These are phyloP conservation scores for Phocides pigmalion DNA, from an alignment of 1,140 invertebrate genomes.

Conservation along the genomic window DNA sequence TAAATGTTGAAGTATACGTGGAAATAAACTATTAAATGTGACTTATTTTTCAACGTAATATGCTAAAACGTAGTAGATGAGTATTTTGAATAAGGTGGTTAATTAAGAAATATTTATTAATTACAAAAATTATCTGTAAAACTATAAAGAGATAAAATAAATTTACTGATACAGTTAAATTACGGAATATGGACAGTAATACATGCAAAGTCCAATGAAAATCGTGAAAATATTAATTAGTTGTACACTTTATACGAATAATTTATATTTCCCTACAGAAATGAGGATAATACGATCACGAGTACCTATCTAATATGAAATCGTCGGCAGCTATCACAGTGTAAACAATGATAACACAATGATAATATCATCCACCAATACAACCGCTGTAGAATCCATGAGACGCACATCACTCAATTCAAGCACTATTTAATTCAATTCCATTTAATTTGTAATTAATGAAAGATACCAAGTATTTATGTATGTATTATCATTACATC, in stretches of 20 bases:
- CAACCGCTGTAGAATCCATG: constrained; percentile 1
- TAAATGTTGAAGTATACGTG: too few relatives aligned
- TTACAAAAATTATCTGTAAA: too few relatives aligned
- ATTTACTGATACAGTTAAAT: too few relatives aligned
- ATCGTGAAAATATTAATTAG: too few relatives aligned
- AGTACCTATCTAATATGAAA: not conserved
- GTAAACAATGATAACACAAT: constrained; percentile 28
- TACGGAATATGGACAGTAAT: too few relatives aligned
- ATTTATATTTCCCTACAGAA: not conserved
- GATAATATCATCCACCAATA: constrained; percentile 12
- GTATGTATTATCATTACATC: constrained; percentile 1
- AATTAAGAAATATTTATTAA: too few relatives aligned
- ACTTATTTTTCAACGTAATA: too few relatives aligned
- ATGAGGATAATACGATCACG: not conserved
- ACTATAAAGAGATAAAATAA: too few relatives aligned
- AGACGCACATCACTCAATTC: constrained; percentile 19
- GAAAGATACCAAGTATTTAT: not conserved
- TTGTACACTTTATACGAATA: not conserved
- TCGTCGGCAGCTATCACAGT: constrained; percentile 7
- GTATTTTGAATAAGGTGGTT: too few relatives aligned
- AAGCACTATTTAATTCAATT: constrained; percentile 13
- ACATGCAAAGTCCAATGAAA: too few relatives aligned
- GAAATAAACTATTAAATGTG: too few relatives aligned
- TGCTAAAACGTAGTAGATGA: too few relatives aligned
- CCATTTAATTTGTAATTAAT: not conserved